Conservation (phyloP, 2,113 vertebrate genomes). For the Alces alces region DNA sequence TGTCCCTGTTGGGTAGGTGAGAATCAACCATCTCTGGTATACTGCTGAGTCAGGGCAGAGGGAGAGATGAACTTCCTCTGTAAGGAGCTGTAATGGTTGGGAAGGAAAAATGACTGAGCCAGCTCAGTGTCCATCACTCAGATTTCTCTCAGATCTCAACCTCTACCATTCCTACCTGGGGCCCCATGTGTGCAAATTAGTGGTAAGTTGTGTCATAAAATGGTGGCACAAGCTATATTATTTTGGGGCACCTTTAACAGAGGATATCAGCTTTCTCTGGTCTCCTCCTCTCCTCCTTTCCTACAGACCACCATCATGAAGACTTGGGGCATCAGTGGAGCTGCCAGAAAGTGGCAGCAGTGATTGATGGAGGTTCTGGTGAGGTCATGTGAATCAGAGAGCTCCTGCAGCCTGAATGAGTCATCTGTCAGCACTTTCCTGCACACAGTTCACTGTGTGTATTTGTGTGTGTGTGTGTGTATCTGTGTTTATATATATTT, state of each 20-base stretch:
- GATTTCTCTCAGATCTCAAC: not conserved
- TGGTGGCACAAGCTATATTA: not conserved
- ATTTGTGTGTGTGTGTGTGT: not conserved
- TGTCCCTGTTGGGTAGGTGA: not conserved
- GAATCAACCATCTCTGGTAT: not conserved
- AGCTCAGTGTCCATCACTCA: not conserved
- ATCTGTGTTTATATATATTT: not conserved
- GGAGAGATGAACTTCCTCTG: not conserved
- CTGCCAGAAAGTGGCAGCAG: not conserved
- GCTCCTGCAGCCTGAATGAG: not conserved
- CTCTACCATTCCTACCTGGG: not conserved
- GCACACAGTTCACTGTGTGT: not conserved
- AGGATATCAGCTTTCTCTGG: not conserved
- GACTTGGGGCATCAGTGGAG: not conserved
- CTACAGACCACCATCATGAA: not conserved
- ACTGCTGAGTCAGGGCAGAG: not conserved
- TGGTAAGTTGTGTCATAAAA: not conserved
- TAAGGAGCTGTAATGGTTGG: not conserved
- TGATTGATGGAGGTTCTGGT: not conserved
- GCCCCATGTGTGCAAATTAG: not conserved
- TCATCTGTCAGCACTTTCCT: not conserved
- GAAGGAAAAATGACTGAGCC: not conserved
- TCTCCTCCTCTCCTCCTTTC: not conserved
- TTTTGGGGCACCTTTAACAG: not conserved
- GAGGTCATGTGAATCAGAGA: not conserved